Evolutionary conservation across 2,113 vertebrate species (phyloP), one percentile per base, ranked within the genome.

Genomic region (Entelurus aequoreus): DNA sequence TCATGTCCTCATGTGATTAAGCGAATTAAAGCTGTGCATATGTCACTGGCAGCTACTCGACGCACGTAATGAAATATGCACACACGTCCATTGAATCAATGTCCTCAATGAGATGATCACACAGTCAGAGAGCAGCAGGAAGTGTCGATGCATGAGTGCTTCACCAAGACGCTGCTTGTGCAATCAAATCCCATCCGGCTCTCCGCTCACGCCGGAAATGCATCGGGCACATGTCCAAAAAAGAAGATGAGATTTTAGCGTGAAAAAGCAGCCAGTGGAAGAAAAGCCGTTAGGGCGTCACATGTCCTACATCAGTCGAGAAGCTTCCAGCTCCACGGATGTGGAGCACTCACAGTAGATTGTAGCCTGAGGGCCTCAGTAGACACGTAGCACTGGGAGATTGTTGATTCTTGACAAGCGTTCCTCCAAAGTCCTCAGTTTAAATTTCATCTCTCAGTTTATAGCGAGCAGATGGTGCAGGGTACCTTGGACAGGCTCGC

Each of bases 101-200:
- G 64, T 48, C 63, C 47, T 61, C 16, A 40, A 48, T 68, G 67
- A 76, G 58, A 63, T 74, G 68, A 82, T 78, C 65, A 54, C 65
- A 42, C 76, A 74, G 81, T 74, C 74, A 75, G 66, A 74, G 80
- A 85, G 73, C 84, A 78, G 75, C 36, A 74, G 80, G 73, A 77
- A 85, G 81, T 60, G 56, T 83, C 72, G 74, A 80, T 69, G 82
- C 85, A 76, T 75, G 42, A 11, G 10, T 78, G 84, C 62, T 10
- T 79, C 75, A 74, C 51, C 59, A 54, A 60, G 77, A 5, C 16
- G 75, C 80, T 73, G 76, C 77, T 77, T 83, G 86, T 83, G 74
- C 83, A 80, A 87, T 86, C 75, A 67, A 72, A 86, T 86, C 42
- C 12, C 42, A 6, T 46, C 42, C 10, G 28, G 28, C 28, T 28